Percentiles rank a stretch among this genome's conserved stretches.
Conservation (phyloP, 30 jellyfish, hydroid and myxozoan genomes). For the Cassiopea andromeda region DNA sequence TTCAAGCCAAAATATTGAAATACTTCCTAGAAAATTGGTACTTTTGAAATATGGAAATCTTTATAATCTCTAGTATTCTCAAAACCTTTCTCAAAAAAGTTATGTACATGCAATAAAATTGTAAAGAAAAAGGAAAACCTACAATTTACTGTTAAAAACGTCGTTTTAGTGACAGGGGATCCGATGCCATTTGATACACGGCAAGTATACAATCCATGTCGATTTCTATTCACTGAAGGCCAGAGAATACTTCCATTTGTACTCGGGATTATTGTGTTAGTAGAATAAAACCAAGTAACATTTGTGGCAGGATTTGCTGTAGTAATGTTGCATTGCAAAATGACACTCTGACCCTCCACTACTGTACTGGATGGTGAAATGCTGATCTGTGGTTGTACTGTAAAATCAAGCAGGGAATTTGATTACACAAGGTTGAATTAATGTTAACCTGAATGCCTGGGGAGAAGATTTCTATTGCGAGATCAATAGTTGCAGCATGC, state of each 20-base stretch:
- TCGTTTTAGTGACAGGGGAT: not conserved
- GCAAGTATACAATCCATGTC: not conserved
- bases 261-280: not conserved
- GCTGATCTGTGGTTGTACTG: not conserved
- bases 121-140: not conserved
- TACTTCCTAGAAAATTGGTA: too few relatives aligned
- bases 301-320: slow-evolving; percentile 1
- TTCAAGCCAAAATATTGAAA: not conserved
- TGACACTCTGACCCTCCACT: not conserved
- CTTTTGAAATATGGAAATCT: too few relatives aligned
- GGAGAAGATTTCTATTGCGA: too few relatives aligned
- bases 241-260: not conserved
- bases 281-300: not conserved
- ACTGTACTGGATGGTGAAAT: not conserved
- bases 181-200: not conserved
- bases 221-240: not conserved
- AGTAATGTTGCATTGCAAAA: not conserved
- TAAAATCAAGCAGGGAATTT: too few relatives aligned
- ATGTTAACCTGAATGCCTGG: too few relatives aligned
- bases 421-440: too few relatives aligned
- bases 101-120: not conserved
- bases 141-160: not conserved
- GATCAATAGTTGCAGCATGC: too few relatives aligned
- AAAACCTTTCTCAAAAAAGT: too few relatives aligned
- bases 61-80: too few relatives aligned